These are phyloP conservation scores for Lepidocyrtinus sp. DNA, from an alignment of 2,888 invertebrate genomes.

Conservation along the genomic window DNA sequence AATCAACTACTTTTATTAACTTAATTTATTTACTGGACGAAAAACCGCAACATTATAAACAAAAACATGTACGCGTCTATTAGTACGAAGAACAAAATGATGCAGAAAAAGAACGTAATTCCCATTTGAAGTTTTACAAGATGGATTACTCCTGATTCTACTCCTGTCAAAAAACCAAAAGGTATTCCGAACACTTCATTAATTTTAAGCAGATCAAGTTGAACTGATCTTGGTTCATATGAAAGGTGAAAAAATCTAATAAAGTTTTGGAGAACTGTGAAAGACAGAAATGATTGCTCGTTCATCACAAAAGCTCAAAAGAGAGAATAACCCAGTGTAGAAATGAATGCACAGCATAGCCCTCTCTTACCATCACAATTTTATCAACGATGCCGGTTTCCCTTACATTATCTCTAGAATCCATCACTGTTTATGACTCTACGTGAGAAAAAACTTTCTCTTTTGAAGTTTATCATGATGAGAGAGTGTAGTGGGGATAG, in stretches of 20 bases:
- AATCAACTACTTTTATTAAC: not conserved
- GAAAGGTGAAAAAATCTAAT: no score
- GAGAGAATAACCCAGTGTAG: no score
- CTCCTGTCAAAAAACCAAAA: not conserved
- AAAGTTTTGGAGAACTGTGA: no score
- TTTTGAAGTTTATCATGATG: not conserved
- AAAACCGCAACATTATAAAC: slow-evolving; percentile 22
- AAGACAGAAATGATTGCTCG: no score
- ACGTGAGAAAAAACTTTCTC: not conserved
- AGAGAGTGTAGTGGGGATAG: not conserved
- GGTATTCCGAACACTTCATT: not conserved
- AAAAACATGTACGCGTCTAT: slow-evolving; percentile 47
- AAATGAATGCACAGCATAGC: no score
- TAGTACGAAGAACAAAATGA: slow-evolving; percentile 40
- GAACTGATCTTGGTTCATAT: no score
- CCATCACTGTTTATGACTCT: not conserved
- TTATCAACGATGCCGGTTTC: no score
- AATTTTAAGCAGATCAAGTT: not conserved
- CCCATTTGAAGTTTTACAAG: slow-evolving; percentile 23
- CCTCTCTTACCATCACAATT: no score
- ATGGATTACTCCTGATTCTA: not conserved
- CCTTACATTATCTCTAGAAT: not conserved
- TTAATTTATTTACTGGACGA: not conserved
- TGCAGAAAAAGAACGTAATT: slow-evolving; percentile 20
- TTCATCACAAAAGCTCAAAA: no score